These are phyloP conservation scores for Zosterops lateralis DNA, from an alignment of 2,113 vertebrate genomes.

Conservation along the genomic window DNA sequence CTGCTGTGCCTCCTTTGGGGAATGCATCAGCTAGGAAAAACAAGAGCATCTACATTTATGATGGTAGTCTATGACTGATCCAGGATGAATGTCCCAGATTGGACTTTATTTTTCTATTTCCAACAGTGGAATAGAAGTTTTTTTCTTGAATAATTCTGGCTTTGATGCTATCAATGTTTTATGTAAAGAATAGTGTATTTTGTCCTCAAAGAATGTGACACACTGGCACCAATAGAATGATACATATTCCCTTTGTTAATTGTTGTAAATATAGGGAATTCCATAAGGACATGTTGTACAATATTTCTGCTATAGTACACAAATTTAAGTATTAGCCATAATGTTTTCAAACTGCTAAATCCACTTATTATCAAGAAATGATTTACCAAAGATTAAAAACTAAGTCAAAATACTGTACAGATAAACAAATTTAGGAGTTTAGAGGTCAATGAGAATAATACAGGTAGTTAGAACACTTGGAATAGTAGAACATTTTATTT, in stretches of 20 bases:
- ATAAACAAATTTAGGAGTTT: background rate
- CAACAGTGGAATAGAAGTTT: background rate
- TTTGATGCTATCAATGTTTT: background rate
- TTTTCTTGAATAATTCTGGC: background rate
- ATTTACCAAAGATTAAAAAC: background rate
- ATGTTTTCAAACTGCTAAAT: background rate
- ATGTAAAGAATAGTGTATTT: background rate
- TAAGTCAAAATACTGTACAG: background rate
- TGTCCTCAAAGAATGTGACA: background rate
- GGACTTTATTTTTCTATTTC: background rate
- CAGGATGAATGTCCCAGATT: background rate
- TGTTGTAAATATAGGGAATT: background rate
- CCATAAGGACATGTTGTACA: background rate
- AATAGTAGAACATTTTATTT: background rate
- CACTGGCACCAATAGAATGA: background rate
- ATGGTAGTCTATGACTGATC: background rate
- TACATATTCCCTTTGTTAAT: background rate
- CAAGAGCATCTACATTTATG: background rate
- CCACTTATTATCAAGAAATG: background rate
- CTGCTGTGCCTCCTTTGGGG: fast-evolving
- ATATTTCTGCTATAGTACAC: background rate
- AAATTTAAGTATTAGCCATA: background rate
- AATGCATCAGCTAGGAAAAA: background rate
- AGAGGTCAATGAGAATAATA: background rate
- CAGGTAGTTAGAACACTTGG: background rate